Conservation (phyloP, 2,888 invertebrate genomes). For the Malacosoma neustria region DNA sequence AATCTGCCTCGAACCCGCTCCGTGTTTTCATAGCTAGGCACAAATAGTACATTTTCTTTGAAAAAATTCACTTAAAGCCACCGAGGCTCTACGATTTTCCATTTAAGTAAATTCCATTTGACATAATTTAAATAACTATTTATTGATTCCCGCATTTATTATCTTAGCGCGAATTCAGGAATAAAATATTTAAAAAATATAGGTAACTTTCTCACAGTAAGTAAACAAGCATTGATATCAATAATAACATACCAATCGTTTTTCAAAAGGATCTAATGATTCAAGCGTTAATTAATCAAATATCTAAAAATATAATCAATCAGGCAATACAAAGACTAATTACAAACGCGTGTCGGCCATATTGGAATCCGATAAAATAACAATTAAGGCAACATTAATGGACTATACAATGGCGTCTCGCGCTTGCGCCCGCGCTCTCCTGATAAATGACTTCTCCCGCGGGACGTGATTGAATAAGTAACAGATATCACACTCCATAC, state of each 20-base stretch:
- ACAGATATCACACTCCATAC: too few species aligned
- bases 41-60: too few species aligned
- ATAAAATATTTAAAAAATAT: too few species aligned
- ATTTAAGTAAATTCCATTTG: too few species aligned
- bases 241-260: neutral
- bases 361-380: slow-evolving; percentile 68
- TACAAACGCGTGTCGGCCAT: slow-evolving; percentile 53
- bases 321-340: slow-evolving; percentile 38
- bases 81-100: too few species aligned
- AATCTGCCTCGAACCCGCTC: too few species aligned
- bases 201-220: too few species aligned
- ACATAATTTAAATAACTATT: too few species aligned
- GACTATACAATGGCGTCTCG: slow-evolving; percentile 48
- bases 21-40: too few species aligned
- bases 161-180: too few species aligned
- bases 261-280: neutral
- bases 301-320: slow-evolving; percentile 18
- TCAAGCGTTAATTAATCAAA: neutral
- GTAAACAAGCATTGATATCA: neutral
- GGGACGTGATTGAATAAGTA: slow-evolving; percentile 13
- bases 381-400: slow-evolving; percentile 66
- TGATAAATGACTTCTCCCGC: slow-evolving; percentile 61
- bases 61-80: too few species aligned
- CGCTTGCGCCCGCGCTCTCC: slow-evolving; percentile 43
- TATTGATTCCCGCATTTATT: too few species aligned